These are phyloP conservation scores for Vicugna pacos DNA, from an alignment of 2,113 vertebrate genomes.

Conservation along the genomic window DNA sequence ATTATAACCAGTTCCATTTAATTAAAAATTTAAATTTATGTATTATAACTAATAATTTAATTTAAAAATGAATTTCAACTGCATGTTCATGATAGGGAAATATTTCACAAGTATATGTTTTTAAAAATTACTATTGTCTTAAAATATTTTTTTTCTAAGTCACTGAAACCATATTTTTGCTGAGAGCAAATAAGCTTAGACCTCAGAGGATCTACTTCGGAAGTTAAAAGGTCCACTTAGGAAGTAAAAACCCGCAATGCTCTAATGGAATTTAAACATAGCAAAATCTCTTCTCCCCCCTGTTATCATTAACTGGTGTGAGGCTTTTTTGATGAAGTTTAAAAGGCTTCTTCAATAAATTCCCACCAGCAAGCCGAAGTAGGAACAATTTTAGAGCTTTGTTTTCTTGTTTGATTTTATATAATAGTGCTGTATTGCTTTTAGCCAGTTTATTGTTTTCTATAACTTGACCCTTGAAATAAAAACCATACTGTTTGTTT, in stretches of 20 bases:
- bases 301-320: constrained; percentile 49
- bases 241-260: constrained; percentile 75
- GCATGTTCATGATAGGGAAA: background rate
- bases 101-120: background rate
- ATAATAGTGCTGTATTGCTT: background rate
- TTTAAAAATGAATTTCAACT: constrained; percentile 24
- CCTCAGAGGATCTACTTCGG: constrained; percentile 59
- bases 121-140: background rate
- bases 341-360: constrained; percentile 49
- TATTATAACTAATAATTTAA: background rate
- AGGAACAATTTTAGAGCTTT: constrained; percentile 18
- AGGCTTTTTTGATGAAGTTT: constrained; percentile 48
- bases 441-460: background rate
- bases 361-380: constrained; percentile 28
- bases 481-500: background rate
- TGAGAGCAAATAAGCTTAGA: constrained; percentile 61
- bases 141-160: constrained; percentile 17
- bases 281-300: constrained; percentile 33
- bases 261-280: constrained; percentile 80
- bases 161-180: constrained; percentile 44
- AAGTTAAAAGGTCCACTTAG: constrained; percentile 73
- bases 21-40: constrained; percentile 16
- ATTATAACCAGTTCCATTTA: background rate
- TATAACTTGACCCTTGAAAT: background rate
- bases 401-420: constrained; percentile 38